These are phyloP conservation scores for Microplitis deprimator DNA, from an alignment of 2,888 invertebrate species.

Conservation along the genomic window DNA sequence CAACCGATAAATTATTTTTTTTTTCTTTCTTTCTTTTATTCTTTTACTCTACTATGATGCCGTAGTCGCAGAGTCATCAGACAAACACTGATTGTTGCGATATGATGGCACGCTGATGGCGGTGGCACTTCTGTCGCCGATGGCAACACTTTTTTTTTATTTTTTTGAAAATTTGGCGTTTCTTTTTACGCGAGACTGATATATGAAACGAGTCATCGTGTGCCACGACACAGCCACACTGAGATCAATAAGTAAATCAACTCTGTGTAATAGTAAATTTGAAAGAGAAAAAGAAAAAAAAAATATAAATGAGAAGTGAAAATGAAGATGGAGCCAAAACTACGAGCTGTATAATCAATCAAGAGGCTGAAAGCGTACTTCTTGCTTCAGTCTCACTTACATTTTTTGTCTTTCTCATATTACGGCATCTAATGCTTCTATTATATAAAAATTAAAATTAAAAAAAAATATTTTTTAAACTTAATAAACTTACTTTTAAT, in stretches of 20 bases:
- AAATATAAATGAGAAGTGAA: slow-evolving; percentile 19
- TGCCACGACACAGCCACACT: not conserved
- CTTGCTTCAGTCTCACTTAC: not conserved
- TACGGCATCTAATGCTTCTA: not conserved
- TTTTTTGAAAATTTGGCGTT: not conserved
- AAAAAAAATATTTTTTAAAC: no score
- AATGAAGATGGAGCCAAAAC: slow-evolving; percentile 60
- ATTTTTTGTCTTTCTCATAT: slow-evolving; percentile 3
- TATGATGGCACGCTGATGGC: not conserved
- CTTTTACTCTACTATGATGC: slow-evolving; percentile 5
- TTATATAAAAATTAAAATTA: no score
- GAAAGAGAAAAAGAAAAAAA: not conserved
- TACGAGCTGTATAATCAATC: slow-evolving; percentile 69
- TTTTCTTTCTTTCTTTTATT: slow-evolving; percentile 6
- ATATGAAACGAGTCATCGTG: not conserved
- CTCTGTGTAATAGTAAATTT: not conserved
- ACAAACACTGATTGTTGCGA: slow-evolving; percentile 29
- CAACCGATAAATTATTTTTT: slow-evolving; percentile 36
- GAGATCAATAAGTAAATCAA: not conserved
- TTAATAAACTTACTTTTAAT: not conserved
- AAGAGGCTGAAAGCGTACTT: slow-evolving; percentile 37
- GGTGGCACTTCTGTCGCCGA: slow-evolving; percentile 18
- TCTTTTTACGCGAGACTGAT: not conserved
- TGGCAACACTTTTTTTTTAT: slow-evolving; percentile 15
- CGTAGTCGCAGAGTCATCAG: slow-evolving; percentile 32